Base-by-base conservation (phyloP, 2,113 vertebrate genomes). In the Sus scrofa region DNA sequence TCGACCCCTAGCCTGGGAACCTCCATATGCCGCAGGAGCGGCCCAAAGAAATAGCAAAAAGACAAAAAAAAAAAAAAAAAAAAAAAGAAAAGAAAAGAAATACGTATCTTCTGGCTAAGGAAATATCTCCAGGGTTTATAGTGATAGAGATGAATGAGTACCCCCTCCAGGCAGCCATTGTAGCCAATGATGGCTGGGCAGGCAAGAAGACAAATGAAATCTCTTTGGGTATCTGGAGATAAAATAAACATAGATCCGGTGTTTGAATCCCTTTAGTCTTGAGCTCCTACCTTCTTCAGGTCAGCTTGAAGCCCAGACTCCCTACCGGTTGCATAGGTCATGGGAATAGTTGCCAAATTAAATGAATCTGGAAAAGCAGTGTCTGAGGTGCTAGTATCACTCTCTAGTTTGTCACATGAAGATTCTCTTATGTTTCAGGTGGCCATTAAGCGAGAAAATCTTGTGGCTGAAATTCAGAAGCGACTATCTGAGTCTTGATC, bases 381-480 rank as follows among this genome's bases (percentile, higher is more conserved):
- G 73, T 30, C 91, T 91, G 37, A 93, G 68, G 60, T 92, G 4
- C 26, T 75, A 39, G 60, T 65, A 30, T 86, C 34, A 85, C 52
- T 92, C 73, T 96, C 60, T 87, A 54, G 54, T 94, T 96, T 89
- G 54, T 97, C 79, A 97, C 50, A 68, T 58, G 75, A 93, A 22
- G 65, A 56, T 93, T 97, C 50, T 96, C 71, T 96, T 97, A 70
- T 86, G 32, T 98, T 98, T 97, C 85, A 98, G 98, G 97, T 97
- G 84, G 74, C 79, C 77, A 65, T 98, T 95, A 97, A 97, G 78
- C 94, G 97, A 58, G 95, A 98, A 95, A 54, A 87, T 96, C 90
- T 98, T 83, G 94, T 98, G 87, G 67, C 94, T 88, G 98, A 98
- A 98, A 86, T 98, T 97, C 97, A 96, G 97, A 98, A 95, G 85